Conservation (phyloP, 2,797 vertebrate species). For the Eulemur albifrons region DNA sequence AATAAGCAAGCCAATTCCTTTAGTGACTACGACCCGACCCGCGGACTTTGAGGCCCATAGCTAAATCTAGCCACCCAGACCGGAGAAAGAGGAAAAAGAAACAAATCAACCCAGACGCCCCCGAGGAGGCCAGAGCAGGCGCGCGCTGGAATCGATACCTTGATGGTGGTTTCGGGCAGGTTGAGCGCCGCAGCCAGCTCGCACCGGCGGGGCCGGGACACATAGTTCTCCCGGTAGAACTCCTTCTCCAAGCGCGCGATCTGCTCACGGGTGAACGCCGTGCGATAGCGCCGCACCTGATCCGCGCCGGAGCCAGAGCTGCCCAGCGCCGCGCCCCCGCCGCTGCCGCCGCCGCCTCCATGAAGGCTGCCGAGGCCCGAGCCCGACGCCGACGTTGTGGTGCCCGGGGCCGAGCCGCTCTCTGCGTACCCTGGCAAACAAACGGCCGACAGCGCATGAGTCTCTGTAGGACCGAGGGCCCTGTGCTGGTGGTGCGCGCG, state of each 20-base stretch:
- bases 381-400: conserved; percentile 88
- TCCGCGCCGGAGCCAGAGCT: conserved; percentile 91
- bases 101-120: neutral
- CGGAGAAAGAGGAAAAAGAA: neutral
- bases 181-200: conserved; percentile 97
- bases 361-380: conserved; percentile 87
- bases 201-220: conserved; percentile 96
- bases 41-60: neutral
- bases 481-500: neutral
- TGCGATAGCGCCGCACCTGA: conserved; percentile 93
- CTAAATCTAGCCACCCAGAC: neutral
- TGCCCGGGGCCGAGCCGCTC: conserved; percentile 91
- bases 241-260: conserved; percentile 91
- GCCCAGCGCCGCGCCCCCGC: conserved; percentile 84
- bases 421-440: conserved; percentile 90
- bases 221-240: conserved; percentile 93
- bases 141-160: conserved; percentile 86
- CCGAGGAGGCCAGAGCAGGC: neutral
- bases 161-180: conserved; percentile 98
- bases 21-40: neutral
- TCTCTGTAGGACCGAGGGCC: neutral
- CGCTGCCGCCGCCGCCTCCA: conserved; percentile 85
- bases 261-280: conserved; percentile 91
- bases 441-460: conserved; percentile 49
- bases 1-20: conserved; percentile 9